These are phyloP conservation scores for Hydraecia micacea DNA, from an alignment of 2,888 invertebrate genomes.

Conservation along the genomic window DNA sequence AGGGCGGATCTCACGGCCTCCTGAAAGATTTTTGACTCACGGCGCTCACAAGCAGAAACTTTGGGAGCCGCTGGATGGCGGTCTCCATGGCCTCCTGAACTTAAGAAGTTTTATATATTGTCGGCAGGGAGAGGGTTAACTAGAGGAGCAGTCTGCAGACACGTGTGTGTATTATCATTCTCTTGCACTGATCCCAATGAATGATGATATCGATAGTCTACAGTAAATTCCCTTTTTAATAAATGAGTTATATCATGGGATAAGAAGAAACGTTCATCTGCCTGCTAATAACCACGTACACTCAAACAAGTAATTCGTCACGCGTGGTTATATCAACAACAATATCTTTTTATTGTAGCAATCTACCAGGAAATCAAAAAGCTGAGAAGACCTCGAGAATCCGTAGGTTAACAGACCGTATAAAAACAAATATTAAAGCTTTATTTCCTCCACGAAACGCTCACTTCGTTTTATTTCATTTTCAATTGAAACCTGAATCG, in stretches of 20 bases:
- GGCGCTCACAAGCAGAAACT: no score
- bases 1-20: no score
- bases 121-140: no score
- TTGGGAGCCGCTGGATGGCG: no score
- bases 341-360: constrained; percentile 42
- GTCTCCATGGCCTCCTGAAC: no score
- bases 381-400: constrained; percentile 16
- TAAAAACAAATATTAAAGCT: constrained; percentile 48
- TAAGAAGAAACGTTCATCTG: not conserved
- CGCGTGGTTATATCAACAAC: not conserved
- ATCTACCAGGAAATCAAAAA: constrained; percentile 38
- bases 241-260: not conserved
- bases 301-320: not conserved
- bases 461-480: constrained; percentile 53
- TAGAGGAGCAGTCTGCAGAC: no score
- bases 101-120: no score
- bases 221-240: not conserved
- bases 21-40: no score
- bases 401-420: constrained; percentile 45
- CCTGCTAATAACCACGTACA: not conserved
- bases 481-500: constrained; percentile 49
- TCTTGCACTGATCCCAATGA: not conserved
- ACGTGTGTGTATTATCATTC: not conserved
- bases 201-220: not conserved
- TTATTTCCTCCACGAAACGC: constrained; percentile 38